Evolutionary conservation across 2,888 invertebrate species (phyloP), one percentile per base, ranked within the genome.

Genomic region (Melanophora roralis): DNA sequence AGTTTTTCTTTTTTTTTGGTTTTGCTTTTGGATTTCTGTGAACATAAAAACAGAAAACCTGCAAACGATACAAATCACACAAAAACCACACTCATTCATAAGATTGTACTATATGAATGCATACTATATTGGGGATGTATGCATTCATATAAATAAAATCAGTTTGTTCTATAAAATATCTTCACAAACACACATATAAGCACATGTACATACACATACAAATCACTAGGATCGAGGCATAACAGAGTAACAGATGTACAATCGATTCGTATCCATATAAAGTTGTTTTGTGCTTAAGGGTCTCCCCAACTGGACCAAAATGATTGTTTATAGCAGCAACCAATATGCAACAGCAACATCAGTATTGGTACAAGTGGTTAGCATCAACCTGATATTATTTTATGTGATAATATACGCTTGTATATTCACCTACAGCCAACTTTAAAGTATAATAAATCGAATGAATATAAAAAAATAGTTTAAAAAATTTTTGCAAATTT

Each of bases 61-160:
- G 80, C 68, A 76, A 76, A 73, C 76, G 76, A 76, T 80, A 68
- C 76, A 80, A 80, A 80, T 80, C 76, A 76, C 80, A 80, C 68
- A 76, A 76, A 76, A 76, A 74, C 80, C 80, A 40, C 80, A 80
- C 45, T 80, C 72, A 76, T 68, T 75, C 79, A 57, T 43, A n/a
- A n/a, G n/a, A n/a, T n/a, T n/a, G n/a, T 75, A 62, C 62, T 75
- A 43, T 34, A 14, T 7, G 14, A 43, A 6, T 36, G 23, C 38
- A 36, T 47, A 19, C 11, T 38, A 21, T 34, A 2, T 7, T 19
- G 38, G 38, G 55, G 7, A 32, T 3, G 1, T 12, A 34, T 21
- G 47, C 34, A 57, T 21, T 27, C 8, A 47, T 9, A 40, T 12
- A 47, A 47, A 45, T 62, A 47, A 34, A 38, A 34, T 32, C 45